Base-by-base conservation (phyloP, 2,113 vertebrate genomes). In the Vidua chalybeata region DNA sequence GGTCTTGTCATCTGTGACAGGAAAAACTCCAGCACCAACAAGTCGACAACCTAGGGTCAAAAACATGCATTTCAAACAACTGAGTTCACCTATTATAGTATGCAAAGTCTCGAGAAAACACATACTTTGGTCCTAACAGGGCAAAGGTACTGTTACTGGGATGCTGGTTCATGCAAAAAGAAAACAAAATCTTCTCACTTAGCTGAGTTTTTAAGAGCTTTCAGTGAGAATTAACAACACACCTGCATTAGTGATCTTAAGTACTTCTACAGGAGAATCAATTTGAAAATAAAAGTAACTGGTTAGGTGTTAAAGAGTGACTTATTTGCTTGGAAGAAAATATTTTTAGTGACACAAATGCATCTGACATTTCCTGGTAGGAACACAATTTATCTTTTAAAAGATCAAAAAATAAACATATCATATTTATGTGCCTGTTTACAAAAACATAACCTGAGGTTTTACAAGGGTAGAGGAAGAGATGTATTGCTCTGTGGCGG, bases 361-460 rank as follows among this genome's bases (percentile, higher is more conserved):
- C 0, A 0, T 80, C 72, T 89, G 82, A 81, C 46, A 58, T 95
- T 95, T 83, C 27, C 69, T 67, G 56, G 30, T 82, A 91, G 41
- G 33, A 93, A 63, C n/a, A 41, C 15, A 54, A 39, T 84, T 84
- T 92, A 69, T 79, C 91, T 95, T 91, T 71, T 55, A 87, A 59
- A 90, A 68, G 52, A 92, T 78, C 5, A 93, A 82, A 94, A 81
- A 84, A 54, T 27, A 81, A 91, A 39, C 46, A 63, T 71, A 73
- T 94, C 79, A 58, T 76, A 64, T 92, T 92, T 84, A 87, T 59
- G 22, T 68, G 37, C n/a, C 81, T 92, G 64, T 87, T 91, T 75
- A 92, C 89, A 66, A 89, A 89, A 94, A 84, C 21, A 87, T 30
- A 88, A 72, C 79, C 62, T 52, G 28, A 72, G 62, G 35, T 82